phyloP scores from a whole-genome alignment of 2,888 invertebrate species.

The Mayetiola destructor region DNA sequence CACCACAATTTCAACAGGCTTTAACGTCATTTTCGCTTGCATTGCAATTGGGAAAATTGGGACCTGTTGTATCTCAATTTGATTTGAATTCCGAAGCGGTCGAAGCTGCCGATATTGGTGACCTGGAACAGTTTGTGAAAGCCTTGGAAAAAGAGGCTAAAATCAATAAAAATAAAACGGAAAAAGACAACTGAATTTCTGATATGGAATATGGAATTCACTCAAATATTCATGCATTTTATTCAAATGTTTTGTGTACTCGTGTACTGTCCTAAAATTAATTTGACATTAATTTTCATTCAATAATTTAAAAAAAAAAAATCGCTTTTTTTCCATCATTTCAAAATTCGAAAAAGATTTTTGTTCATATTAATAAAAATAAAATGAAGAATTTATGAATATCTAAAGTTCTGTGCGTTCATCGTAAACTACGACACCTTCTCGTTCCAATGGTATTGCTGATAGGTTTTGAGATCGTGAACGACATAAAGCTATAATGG shows the following conservation, averaged over 20 bases:
- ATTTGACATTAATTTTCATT: too few relatives aligned
- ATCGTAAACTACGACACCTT: slow-evolving; percentile 68
- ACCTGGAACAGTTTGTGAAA: slow-evolving; percentile 83
- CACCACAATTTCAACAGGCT: slow-evolving; percentile 91
- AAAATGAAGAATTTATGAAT: not conserved
- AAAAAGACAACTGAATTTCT: too few relatives aligned
- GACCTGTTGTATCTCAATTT: slow-evolving; percentile 89
- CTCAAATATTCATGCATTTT: too few relatives aligned
- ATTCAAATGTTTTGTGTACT: too few relatives aligned
- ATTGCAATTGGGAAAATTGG: slow-evolving; percentile 91
- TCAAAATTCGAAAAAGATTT: not conserved
- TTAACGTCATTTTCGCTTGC: slow-evolving; percentile 91
- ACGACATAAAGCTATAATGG: slow-evolving; percentile 60
- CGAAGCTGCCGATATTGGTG: slow-evolving; percentile 78
- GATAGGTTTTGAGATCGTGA: slow-evolving; percentile 49
- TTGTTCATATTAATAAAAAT: not conserved
- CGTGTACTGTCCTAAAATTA: not conserved
- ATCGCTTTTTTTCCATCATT: too few relatives aligned
- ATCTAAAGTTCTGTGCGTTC: slow-evolving; percentile 59
- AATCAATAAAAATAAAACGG: not conserved
- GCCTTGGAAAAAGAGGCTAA: slow-evolving; percentile 57
- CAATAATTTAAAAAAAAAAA: too few relatives aligned
- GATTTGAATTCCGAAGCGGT: slow-evolving; percentile 80
- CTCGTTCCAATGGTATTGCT: slow-evolving; percentile 33
- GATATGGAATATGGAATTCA: too few relatives aligned